phyloP scores from a whole-genome alignment of 2,797 vertebrate genomes.

The Denticeps clupeoides region DNA sequence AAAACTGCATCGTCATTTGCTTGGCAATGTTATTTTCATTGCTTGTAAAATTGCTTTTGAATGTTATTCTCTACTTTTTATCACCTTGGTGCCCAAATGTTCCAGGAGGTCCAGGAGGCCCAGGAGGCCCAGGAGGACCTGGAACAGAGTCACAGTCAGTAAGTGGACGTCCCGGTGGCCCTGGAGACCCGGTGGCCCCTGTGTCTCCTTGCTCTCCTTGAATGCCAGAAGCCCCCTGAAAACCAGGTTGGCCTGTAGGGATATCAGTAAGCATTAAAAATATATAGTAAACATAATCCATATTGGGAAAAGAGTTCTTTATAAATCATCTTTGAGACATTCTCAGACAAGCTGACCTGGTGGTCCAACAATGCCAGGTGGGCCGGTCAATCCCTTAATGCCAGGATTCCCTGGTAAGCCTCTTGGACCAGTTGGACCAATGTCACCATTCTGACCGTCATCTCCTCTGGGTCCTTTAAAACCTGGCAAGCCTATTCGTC shows the following conservation, averaged over 20 bases:
- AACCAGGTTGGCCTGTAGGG: not conserved
- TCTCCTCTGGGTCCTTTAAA: conserved; percentile 36
- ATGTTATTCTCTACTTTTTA: too few relatives aligned
- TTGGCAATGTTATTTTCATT: too few relatives aligned
- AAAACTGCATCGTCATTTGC: too few relatives aligned
- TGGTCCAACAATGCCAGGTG: too few relatives aligned
- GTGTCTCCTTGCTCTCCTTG: not conserved
- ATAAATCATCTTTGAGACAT: too few relatives aligned
- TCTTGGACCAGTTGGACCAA: conserved; percentile 28
- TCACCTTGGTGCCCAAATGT: not conserved
- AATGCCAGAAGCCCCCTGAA: conserved; percentile 2
- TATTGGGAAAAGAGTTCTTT: too few relatives aligned
- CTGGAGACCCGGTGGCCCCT: not conserved
- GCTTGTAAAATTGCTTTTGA: too few relatives aligned
- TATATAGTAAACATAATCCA: too few relatives aligned
- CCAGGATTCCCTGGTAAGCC: conserved; percentile 28
- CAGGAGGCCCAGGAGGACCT: not conserved
- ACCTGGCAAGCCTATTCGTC: conserved; percentile 31
- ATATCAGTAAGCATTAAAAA: too few relatives aligned
- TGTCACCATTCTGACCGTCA: not conserved
- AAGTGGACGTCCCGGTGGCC: not conserved
- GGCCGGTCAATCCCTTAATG: too few relatives aligned
- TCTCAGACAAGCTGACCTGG: too few relatives aligned
- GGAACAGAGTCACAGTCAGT: not conserved
- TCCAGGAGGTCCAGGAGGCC: not conserved